A percentile compares a stretch with the other conserved stretches of the same genome.
phyloP scores from a whole-genome alignment of 2,797 vertebrate genomes.

The Labeo calbasu region DNA sequence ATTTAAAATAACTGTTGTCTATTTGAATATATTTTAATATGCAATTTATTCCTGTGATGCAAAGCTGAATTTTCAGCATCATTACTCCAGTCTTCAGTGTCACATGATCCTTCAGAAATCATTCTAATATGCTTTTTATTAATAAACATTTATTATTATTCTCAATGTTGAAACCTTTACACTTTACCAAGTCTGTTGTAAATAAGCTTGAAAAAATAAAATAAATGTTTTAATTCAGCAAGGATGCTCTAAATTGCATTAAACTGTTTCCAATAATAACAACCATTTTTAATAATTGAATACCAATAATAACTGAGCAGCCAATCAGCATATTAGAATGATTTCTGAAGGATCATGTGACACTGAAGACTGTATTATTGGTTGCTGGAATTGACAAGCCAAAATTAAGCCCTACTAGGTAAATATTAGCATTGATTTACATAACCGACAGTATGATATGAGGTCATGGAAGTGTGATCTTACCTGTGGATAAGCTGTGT shows the following conservation, averaged over 20 bases:
- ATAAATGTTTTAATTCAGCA: not conserved
- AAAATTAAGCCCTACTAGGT: not conserved
- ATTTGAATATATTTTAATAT: not conserved
- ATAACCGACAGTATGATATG: not conserved
- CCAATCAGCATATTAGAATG: not conserved
- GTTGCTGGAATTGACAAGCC: not conserved
- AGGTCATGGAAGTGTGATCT: slow-evolving; percentile 9
- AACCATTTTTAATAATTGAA: not conserved
- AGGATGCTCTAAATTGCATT: not conserved
- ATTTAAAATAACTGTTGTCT: too few species aligned
- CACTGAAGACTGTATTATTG: not conserved
- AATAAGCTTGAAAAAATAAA: not conserved
- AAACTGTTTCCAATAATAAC: not conserved
- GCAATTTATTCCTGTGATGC: not conserved
- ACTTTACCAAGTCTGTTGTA: too few species aligned
- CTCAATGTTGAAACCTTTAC: not conserved
- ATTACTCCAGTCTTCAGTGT: not conserved
- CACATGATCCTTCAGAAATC: not conserved
- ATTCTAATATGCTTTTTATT: not conserved
- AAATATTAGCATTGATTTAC: not conserved
- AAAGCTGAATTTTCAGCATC: not conserved
- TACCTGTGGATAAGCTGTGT: slow-evolving; percentile 57
- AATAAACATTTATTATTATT: not conserved
- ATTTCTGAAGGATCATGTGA: not conserved
- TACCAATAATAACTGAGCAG: not conserved